Percentiles rank a stretch among this genome's conserved stretches.
Conservation (phyloP, 2,888 invertebrate species). For the Dynastes grantii region DNA sequence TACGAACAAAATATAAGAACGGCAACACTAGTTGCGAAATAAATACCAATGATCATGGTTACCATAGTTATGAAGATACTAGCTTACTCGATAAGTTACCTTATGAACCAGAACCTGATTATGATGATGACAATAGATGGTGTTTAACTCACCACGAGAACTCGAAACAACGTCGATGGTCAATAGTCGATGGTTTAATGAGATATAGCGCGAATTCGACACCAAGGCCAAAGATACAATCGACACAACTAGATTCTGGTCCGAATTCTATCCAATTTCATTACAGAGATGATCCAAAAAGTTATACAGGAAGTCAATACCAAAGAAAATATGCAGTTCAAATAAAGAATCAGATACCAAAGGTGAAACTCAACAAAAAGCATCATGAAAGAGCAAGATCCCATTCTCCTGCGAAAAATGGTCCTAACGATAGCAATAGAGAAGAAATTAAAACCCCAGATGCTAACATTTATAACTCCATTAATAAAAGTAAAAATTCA, state of each 20-base stretch:
- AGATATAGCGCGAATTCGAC: conserved; percentile 53
- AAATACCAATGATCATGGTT: conserved; percentile 62
- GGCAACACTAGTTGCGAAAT: conserved; percentile 44
- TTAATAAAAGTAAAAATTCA: conserved; percentile 4
- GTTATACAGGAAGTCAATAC: conserved; percentile 35
- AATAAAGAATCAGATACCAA: conserved; percentile 66
- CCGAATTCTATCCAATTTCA: conserved; percentile 55
- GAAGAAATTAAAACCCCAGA: conserved; percentile 32
- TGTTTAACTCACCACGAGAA: conserved; percentile 28
- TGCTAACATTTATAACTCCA: conserved; percentile 29
- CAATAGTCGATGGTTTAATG: conserved; percentile 65
- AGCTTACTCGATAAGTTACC: conserved; percentile 64
- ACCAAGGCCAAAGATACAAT: conserved; percentile 53
- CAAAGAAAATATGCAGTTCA: conserved; percentile 58
- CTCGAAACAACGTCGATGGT: conserved; percentile 61
- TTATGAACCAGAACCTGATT: conserved; percentile 69
- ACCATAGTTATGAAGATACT: conserved; percentile 66
- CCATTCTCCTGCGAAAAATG: conserved; percentile 67
- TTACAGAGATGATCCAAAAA: conserved; percentile 49
- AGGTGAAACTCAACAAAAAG: conserved; percentile 64
- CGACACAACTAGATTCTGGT: conserved; percentile 55
- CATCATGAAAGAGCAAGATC: conserved; percentile 66
- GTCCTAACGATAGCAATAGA: conserved; percentile 42
- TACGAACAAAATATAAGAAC: conserved; percentile 55
- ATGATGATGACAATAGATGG: conserved; percentile 62